Percentiles rank a stretch among this genome's conserved stretches.
Evolutionary conservation across 1,140 invertebrate genomes (phyloP).

Genomic region (Drosophila dunni): DNA sequence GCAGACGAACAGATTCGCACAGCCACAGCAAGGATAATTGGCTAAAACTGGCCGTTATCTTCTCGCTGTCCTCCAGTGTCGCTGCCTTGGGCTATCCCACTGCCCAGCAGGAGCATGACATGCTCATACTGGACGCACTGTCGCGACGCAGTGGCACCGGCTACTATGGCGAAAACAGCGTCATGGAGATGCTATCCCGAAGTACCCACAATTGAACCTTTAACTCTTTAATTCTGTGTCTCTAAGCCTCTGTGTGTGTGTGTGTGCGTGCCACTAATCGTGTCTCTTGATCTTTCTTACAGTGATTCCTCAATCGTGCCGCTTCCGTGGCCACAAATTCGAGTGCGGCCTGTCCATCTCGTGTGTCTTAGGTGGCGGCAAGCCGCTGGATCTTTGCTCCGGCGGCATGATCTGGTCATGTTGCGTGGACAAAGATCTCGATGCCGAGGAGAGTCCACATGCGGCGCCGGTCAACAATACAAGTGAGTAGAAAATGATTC

Average conservation of each 20-base stretch:
- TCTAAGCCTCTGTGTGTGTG: background rate
- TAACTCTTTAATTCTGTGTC: background rate
- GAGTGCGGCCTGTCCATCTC: conserved; percentile 95
- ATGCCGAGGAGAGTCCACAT: conserved; percentile 82
- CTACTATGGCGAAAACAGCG: conserved; percentile 87
- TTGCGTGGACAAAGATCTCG: conserved; percentile 92
- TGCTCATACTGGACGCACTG: conserved; percentile 89
- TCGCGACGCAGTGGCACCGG: conserved; percentile 87
- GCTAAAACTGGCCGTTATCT: conserved; percentile 21
- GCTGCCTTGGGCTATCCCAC: conserved; percentile 82
- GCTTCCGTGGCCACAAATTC: conserved; percentile 94
- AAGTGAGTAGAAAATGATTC: conserved; percentile 88
- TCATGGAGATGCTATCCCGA: conserved; percentile 93
- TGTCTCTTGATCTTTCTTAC: conserved; percentile 73
- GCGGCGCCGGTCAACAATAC: conserved; percentile 90
- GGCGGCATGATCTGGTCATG: conserved; percentile 97
- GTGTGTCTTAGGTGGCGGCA: conserved; percentile 93
- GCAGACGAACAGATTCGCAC: conserved; percentile 34
- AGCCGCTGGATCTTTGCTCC: conserved; percentile 95
- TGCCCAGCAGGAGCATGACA: conserved; percentile 89
- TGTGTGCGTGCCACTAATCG: conserved; percentile 39
- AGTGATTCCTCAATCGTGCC: conserved; percentile 97
- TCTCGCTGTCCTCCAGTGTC: background rate
- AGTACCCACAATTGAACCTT: conserved; percentile 85
- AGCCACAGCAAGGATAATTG: conserved; percentile 69